Conservation (phyloP, 2,888 invertebrate species). For the Eilema caniola region DNA sequence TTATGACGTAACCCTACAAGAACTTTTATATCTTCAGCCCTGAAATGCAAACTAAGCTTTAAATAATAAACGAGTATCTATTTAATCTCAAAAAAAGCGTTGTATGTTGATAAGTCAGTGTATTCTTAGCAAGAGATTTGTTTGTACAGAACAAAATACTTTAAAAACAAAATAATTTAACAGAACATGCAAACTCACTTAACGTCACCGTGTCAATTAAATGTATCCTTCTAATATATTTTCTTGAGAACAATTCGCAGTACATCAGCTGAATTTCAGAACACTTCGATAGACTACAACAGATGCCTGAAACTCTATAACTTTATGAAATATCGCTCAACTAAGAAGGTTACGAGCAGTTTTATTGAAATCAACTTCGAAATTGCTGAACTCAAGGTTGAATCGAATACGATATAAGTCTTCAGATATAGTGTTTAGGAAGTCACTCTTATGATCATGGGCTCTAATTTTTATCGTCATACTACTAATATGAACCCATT, state of each 20-base stretch:
- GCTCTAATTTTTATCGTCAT: too few relatives aligned
- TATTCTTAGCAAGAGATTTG: neutral
- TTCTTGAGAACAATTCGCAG: slow-evolving; percentile 2
- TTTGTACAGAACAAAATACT: neutral
- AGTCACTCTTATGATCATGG: too few relatives aligned
- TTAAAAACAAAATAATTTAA: neutral
- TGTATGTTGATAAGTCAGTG: too few relatives aligned
- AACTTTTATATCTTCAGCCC: too few relatives aligned
- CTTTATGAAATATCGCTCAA: slow-evolving; percentile 52
- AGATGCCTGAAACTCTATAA: slow-evolving; percentile 55
- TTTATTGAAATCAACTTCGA: slow-evolving; percentile 19
- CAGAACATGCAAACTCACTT: slow-evolving; percentile 27
- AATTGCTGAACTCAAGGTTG: neutral
- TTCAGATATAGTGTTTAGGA: neutral
- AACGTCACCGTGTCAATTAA: slow-evolving; percentile 16
- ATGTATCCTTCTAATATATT: neutral
- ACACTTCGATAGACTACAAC: slow-evolving; percentile 30
- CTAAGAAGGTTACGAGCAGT: slow-evolving; percentile 36
- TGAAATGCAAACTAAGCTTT: too few relatives aligned
- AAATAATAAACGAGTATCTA: too few relatives aligned
- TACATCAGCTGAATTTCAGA: slow-evolving; percentile 15
- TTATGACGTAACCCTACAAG: too few relatives aligned
- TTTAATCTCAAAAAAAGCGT: too few relatives aligned
- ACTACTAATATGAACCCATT: too few relatives aligned
- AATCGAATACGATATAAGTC: neutral